phyloP scores from a whole-genome alignment of 2,113 vertebrate species.

The Rhizomys pruinosus region DNA sequence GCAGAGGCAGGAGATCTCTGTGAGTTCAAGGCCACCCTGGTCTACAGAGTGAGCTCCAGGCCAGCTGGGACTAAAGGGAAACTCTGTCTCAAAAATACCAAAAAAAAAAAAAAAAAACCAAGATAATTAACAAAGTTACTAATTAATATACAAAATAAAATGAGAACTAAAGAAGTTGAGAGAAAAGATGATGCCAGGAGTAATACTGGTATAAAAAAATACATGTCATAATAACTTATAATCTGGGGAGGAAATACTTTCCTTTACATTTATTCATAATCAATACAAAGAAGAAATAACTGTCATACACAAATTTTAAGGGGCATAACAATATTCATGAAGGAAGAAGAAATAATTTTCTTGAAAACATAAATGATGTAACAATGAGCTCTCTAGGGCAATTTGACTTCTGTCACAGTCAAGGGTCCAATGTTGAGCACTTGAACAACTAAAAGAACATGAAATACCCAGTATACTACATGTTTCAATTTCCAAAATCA shows the following conservation, averaged over 20 bases:
- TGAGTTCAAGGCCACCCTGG: too few relatives aligned
- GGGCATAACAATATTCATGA: not conserved
- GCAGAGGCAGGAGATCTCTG: too few relatives aligned
- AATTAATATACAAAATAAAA: conserved; percentile 42
- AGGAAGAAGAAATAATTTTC: conserved; percentile 16
- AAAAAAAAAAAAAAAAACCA: too few relatives aligned
- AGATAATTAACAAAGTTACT: not conserved
- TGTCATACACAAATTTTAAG: not conserved
- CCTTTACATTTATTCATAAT: not conserved
- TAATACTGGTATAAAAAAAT: conserved; percentile 22
- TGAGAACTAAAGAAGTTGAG: conserved; percentile 19
- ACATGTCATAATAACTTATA: not conserved
- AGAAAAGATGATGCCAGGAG: conserved; percentile 44
- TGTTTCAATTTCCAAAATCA: conserved; percentile 32
- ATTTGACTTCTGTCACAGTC: not conserved
- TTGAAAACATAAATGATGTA: conserved; percentile 33
- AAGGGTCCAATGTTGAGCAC: not conserved
- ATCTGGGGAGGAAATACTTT: not conserved
- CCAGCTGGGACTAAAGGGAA: too few relatives aligned
- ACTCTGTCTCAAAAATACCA: too few relatives aligned
- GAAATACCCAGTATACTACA: not conserved
- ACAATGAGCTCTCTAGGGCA: not conserved
- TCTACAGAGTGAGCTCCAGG: too few relatives aligned
- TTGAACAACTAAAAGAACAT: not conserved
- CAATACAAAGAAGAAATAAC: not conserved